Conservation (phyloP, 2,888 invertebrate genomes). For the Meiosimyza platycephala region DNA sequence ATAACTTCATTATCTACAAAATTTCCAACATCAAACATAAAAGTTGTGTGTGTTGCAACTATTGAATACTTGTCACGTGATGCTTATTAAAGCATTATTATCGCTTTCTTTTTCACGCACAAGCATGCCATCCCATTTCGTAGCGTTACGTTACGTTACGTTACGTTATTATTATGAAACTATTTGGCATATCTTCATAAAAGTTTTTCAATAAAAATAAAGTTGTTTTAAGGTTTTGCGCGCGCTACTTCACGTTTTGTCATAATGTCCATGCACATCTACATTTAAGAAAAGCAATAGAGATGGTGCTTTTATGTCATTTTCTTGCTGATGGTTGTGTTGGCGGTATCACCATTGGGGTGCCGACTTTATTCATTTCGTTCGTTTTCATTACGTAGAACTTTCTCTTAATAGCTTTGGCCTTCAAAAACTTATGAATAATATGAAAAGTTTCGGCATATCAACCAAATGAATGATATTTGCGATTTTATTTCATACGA, state of each 20-base stretch:
- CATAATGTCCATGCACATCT: neutral
- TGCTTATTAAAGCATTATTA: constrained; percentile 5
- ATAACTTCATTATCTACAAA: no score
- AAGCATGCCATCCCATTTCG: no score
- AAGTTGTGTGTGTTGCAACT: no score
- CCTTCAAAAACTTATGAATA: constrained; percentile 16
- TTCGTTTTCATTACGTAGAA: neutral
- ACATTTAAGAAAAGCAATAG: neutral
- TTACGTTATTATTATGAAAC: neutral
- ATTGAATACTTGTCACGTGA: neutral
- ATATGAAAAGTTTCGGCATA: neutral
- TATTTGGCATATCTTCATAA: neutral
- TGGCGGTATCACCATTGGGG: neutral
- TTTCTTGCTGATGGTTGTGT: no score
- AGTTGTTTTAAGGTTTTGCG: neutral
- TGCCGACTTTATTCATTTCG: neutral
- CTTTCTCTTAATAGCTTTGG: neutral
- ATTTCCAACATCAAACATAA: no score
- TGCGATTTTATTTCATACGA: no score
- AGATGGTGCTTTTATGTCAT: no score
- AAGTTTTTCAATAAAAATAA: constrained; percentile 26
- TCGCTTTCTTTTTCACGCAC: neutral
- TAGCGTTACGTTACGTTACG: no score
- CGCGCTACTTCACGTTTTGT: neutral
- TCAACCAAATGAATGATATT: no score